Evolutionary conservation across 2,888 invertebrate genomes (phyloP), one percentile per base, ranked within the genome.

Genomic region (Auanema freiburgensis): DNA sequence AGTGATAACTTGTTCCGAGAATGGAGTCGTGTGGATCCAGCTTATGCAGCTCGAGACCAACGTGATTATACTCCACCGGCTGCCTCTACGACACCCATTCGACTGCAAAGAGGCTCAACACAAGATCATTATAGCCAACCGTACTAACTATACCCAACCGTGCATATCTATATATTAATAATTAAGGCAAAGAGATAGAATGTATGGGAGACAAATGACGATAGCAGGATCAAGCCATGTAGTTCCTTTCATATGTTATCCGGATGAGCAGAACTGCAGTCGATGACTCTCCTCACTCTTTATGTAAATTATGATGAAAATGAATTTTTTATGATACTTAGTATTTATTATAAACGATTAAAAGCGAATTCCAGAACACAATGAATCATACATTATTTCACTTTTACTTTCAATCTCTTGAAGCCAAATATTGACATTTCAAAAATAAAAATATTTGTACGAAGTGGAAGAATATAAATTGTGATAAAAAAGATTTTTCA

Each of bases 1-100:
- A 69, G 67, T 10, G 74, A 75, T 46, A 63, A 65, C 0, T 43
- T 75, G 14, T 71, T 71, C 62, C 69, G 71, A 1, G 68, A 66
- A 57, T 72, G 66, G 70, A 74, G 74, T 43, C 57, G 71, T 1
- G 65, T 74, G 21, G 74, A 74, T 57, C 74, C 74, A 0, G 69
- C 74, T 1, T 74, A 74, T 33, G 70, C 56, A 5, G 46, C 41
- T 21, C 61, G 23, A 6, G 46, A 46, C 46, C 21, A 16, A 5
- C 46, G 46, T 3, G 16, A 46, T 5, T 18, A 5, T 21, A 46
- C 16, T 46, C 24, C 46, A 11, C 14, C 46, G 1, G 33, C 8
- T 8, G 33, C 33, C 8, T 3, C 33, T 8, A 3, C 33, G 3
- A 33, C 33, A 5, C 33, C 33, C 4, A 33, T 33, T 5, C 3